Base-by-base conservation (phyloP, 2,888 invertebrate species). In the Aradus depressus region DNA sequence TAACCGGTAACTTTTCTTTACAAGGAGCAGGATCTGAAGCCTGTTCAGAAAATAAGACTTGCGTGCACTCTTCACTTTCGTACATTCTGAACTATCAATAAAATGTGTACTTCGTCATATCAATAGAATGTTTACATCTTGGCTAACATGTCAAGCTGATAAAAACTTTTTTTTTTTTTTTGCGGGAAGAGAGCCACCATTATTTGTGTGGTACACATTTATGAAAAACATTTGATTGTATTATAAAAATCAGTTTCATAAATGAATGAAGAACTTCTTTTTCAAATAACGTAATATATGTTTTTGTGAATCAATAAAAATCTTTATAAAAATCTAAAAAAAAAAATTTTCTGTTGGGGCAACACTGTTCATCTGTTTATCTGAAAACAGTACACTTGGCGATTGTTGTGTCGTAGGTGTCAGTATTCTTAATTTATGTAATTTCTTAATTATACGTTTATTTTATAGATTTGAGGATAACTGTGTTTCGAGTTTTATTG, bases 291-390 rank as follows among this genome's bases (percentile, higher is more conserved):
- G n/a, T n/a, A n/a, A n/a, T n/a, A n/a, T n/a, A n/a, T n/a, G n/a
- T n/a, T n/a, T n/a, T n/a, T n/a, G n/a, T n/a, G n/a, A n/a, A n/a
- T n/a, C n/a, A n/a, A n/a, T n/a, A n/a, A n/a, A n/a, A n/a, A n/a
- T n/a, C n/a, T n/a, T n/a, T n/a, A 10, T 28, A 6, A 28, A 6
- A 34, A 18, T 34, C n/a, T 14, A 16, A 4, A 34, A 4, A 12
- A 4, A n/a, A 12, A 6, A 34, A 12, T 34, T 34, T 6, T 12
- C 18, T 19, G 19, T 12, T 14, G 38, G n/a, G 47, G 22, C 47
- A 47, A 47, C 47, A 47, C 47, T 47, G 47, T 4, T 47, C 26
- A 25, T 38, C 37, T 47, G 37, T 47, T 25, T 47, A 18, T 37
- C 47, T 6, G n/a, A 35, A n/a, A 38, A 22, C n/a, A n/a, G 6